Evolutionary conservation across 2,888 invertebrate species (phyloP).

Genomic region (Mythimna loreyi): DNA sequence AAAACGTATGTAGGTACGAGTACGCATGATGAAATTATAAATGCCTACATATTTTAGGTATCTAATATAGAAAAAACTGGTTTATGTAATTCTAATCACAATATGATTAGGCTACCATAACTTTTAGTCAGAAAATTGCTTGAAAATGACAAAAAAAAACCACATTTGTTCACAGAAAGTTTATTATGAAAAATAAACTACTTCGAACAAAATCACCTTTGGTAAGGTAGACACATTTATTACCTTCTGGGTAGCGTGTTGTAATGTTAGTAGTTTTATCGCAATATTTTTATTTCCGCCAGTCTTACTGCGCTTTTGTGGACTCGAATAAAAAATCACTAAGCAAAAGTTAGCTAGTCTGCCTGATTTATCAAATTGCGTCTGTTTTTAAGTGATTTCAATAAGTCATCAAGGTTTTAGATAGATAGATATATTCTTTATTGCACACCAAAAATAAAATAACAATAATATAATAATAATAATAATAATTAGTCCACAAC

Average conservation of each 20-base stretch:
- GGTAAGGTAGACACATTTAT: slow-evolving; percentile 30
- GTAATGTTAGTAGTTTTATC: slow-evolving; percentile 48
- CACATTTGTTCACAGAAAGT: slow-evolving; percentile 22
- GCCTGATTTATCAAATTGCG: slow-evolving; percentile 5
- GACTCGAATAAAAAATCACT: slow-evolving; percentile 21
- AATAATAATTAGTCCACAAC: too few species aligned
- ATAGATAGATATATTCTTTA: too few species aligned
- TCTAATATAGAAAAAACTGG: background rate
- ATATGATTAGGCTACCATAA: background rate
- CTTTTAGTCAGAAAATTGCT: slow-evolving; percentile 1
- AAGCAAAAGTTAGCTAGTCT: slow-evolving; percentile 19
- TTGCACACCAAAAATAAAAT: too few species aligned
- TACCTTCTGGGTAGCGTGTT: slow-evolving; percentile 50
- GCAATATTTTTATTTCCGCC: slow-evolving; percentile 49
- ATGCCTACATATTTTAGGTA: background rate
- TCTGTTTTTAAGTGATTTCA: background rate
- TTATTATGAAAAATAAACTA: slow-evolving; percentile 27
- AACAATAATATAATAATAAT: too few species aligned
- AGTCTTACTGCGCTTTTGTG: slow-evolving; percentile 21
- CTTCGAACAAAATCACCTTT: slow-evolving; percentile 30
- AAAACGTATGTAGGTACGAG: too few species aligned
- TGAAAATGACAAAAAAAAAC: slow-evolving; percentile 12
- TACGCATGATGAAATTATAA: too few species aligned
- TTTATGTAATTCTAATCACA: slow-evolving; percentile 1
- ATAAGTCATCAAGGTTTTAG: background rate